A percentile compares a stretch with the other conserved stretches of the same genome.
These are phyloP conservation scores for Apogon hyalosoma DNA, from an alignment of 2,797 vertebrate genomes.

Conservation along the genomic window DNA sequence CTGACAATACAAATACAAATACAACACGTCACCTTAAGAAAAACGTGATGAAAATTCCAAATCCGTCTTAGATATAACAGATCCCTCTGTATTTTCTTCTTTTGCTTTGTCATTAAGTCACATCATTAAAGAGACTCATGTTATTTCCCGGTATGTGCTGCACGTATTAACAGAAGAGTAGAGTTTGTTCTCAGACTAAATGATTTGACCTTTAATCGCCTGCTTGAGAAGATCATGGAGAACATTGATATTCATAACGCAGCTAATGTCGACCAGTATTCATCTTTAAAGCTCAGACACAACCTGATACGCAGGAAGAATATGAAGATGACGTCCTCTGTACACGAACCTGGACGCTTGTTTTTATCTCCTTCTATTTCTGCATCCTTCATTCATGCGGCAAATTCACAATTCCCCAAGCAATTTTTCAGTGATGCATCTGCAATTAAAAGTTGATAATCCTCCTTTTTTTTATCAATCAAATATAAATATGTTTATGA, in stretches of 20 bases:
- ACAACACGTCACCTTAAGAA: slow-evolving; percentile 18
- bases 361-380: slow-evolving; percentile 17
- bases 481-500: neutral
- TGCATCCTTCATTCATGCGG: slow-evolving; percentile 5
- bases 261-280: slow-evolving; percentile 29
- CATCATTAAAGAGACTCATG: slow-evolving; percentile 33
- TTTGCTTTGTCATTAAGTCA: slow-evolving; percentile 32
- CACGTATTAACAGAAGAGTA: slow-evolving; percentile 16
- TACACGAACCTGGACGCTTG: slow-evolving; percentile 16
- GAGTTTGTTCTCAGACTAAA: slow-evolving; percentile 43
- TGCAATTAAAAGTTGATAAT: slow-evolving; percentile 24
- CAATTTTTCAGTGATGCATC: slow-evolving; percentile 8
- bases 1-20: slow-evolving; percentile 28
- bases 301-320: slow-evolving; percentile 31
- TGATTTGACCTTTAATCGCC: slow-evolving; percentile 55
- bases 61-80: slow-evolving; percentile 24
- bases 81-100: slow-evolving; percentile 14
- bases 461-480: no score
- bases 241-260: slow-evolving; percentile 57
- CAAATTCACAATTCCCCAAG: slow-evolving; percentile 16
- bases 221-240: slow-evolving; percentile 28
- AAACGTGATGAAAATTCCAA: slow-evolving; percentile 18
- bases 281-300: slow-evolving; percentile 53
- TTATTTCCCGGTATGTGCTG: slow-evolving; percentile 31
- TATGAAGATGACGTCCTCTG: slow-evolving; percentile 41